Conservation (phyloP, 1,140 invertebrate species). For the Drosophila funebris region DNA sequence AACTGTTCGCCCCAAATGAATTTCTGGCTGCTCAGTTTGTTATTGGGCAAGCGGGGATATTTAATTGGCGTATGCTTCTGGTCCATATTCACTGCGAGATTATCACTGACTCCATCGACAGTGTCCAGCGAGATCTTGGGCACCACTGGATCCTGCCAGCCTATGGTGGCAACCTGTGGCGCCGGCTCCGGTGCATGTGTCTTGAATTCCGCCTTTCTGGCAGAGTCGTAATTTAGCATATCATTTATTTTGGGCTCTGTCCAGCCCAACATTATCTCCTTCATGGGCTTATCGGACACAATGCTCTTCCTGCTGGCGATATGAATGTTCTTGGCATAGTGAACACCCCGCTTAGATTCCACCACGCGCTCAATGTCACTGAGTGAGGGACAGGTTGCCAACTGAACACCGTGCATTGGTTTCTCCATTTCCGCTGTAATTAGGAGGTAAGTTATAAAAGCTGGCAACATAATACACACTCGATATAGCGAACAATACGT, state of each 20-base stretch:
- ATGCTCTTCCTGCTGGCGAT: conserved; percentile 30
- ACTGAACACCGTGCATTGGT: background rate
- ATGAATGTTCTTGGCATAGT: conserved; percentile 70
- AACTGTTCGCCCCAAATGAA: conserved; percentile 75
- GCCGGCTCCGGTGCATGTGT: conserved; percentile 49
- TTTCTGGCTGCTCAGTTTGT: conserved; percentile 56
- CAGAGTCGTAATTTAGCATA: conserved; percentile 69
- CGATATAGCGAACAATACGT: background rate
- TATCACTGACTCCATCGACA: conserved; percentile 70
- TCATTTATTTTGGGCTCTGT: conserved; percentile 69
- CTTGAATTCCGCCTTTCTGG: conserved; percentile 43
- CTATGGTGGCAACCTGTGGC: conserved; percentile 61
- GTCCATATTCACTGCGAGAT: conserved; percentile 68
- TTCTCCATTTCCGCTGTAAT: conserved; percentile 62
- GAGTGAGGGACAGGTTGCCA: conserved; percentile 68
- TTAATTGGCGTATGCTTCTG: conserved; percentile 75
- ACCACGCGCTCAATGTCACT: conserved; percentile 75
- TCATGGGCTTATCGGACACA: conserved; percentile 41
- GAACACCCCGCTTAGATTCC: conserved; percentile 55
- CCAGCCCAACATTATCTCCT: conserved; percentile 69
- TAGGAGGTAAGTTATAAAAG: background rate
- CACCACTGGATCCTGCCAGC: conserved; percentile 63
- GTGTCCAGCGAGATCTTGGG: conserved; percentile 73
- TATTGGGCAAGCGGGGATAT: conserved; percentile 27
- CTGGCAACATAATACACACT: background rate